phyloP scores from a whole-genome alignment of 2,888 invertebrate genomes.

The Zelleria hepariella region DNA sequence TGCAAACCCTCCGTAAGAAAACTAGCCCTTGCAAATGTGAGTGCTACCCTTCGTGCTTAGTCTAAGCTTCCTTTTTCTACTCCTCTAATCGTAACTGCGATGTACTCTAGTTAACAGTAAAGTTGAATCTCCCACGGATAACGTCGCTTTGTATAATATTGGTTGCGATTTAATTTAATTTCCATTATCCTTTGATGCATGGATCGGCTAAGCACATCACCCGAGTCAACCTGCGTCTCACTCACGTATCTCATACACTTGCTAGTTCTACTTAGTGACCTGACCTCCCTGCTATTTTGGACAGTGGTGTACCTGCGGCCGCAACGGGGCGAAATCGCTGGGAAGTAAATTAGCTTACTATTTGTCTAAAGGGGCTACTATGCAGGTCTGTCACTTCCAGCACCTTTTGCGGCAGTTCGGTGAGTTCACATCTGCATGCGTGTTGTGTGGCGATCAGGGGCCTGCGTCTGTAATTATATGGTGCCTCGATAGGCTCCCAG shows the following conservation, averaged over 20 bases:
- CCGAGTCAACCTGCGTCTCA: constrained; percentile 7
- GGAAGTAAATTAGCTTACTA: constrained; percentile 46
- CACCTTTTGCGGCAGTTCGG: constrained; percentile 69
- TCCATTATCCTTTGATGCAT: constrained; percentile 51
- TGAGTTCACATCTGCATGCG: constrained; percentile 38
- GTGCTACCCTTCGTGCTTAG: constrained; percentile 54
- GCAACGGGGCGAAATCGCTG: constrained; percentile 40
- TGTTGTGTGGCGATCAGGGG: neutral
- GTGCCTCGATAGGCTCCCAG: too few relatives aligned
- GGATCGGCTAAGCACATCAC: constrained; percentile 31
- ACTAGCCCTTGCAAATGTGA: constrained; percentile 95
- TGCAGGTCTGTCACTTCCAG: constrained; percentile 74
- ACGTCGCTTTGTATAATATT: constrained; percentile 46
- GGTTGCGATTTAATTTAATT: constrained; percentile 44
- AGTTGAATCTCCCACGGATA: constrained; percentile 40
- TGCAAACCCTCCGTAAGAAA: constrained; percentile 95
- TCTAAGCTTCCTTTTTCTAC: constrained; percentile 27
- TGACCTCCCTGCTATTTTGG: constrained; percentile 58
- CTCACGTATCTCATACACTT: constrained; percentile 18
- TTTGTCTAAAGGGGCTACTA: constrained; percentile 49
- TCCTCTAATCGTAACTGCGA: constrained; percentile 33
- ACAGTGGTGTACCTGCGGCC: constrained; percentile 52
- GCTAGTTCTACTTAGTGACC: constrained; percentile 51
- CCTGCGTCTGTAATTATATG: too few relatives aligned
- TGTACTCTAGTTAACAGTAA: constrained; percentile 51